Evolutionary conservation across 2,113 vertebrate species (phyloP).

Genomic region (Ornithorhynchus anatinus): DNA sequence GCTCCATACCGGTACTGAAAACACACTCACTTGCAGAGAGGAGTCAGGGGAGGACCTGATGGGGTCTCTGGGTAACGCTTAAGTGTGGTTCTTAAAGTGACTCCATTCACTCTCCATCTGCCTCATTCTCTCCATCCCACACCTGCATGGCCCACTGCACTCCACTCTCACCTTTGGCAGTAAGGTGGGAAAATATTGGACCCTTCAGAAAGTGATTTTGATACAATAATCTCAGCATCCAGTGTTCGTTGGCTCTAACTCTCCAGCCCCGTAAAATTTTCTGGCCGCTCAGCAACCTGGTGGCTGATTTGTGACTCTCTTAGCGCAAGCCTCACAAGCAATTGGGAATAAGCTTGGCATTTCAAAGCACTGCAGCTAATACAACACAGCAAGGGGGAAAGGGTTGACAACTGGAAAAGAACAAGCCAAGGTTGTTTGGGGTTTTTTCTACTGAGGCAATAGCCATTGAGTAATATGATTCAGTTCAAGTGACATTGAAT

Average conservation of each 20-base stretch:
- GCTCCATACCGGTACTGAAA: no score
- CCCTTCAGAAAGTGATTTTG: no score
- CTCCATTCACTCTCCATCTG: no score
- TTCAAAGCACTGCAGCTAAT: rapidly evolving
- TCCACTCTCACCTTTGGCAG: no score
- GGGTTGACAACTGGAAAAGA: no score
- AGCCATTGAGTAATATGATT: background rate
- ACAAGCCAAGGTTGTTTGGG: background rate
- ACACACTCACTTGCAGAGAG: no score
- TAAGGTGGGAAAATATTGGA: no score
- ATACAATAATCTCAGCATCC: background rate
- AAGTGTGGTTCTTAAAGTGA: no score
- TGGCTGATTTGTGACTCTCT: background rate
- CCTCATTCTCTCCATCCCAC: no score
- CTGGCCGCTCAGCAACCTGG: background rate
- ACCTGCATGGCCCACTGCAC: background rate
- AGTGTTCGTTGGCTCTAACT: background rate
- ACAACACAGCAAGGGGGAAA: no score
- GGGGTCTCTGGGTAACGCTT: no score
- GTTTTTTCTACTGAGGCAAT: background rate
- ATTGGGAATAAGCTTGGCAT: background rate
- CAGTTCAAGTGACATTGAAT: background rate
- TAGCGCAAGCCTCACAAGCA: background rate
- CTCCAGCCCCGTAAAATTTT: background rate
- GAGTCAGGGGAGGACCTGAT: no score